Percentiles rank a stretch among this genome's conserved stretches.
Conservation (phyloP, 2,797 vertebrate species). For the Bradypus variegatus region DNA sequence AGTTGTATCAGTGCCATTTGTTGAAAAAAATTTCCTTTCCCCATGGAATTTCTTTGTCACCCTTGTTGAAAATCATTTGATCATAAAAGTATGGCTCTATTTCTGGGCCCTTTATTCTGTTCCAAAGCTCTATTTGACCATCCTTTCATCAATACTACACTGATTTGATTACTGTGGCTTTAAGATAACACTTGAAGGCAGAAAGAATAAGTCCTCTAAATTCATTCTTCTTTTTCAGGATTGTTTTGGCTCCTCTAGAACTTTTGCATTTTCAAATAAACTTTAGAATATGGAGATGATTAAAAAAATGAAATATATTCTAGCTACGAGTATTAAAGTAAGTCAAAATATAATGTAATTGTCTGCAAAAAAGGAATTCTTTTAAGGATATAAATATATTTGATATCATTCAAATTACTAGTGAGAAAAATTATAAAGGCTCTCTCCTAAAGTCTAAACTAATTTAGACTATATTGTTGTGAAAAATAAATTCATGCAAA, state of each 20-base stretch:
- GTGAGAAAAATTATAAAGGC: not conserved
- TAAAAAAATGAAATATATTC: conserved; percentile 12
- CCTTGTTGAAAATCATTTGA: not conserved
- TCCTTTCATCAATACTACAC: not conserved
- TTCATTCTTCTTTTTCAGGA: not conserved
- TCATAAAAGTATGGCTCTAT: not conserved
- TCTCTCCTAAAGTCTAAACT: conserved; percentile 11
- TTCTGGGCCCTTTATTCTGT: not conserved
- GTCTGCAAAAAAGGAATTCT: not conserved
- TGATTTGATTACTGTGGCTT: not conserved
- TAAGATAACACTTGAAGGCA: not conserved
- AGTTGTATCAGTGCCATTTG: not conserved
- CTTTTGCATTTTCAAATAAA: conserved; percentile 12
- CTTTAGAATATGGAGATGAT: conserved; percentile 15
- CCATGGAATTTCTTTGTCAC: not conserved
- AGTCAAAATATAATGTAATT: conserved; percentile 12
- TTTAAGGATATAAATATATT: not conserved
- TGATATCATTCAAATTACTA: conserved; percentile 12
- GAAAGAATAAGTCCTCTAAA: not conserved
- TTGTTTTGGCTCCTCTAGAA: conserved; percentile 13
- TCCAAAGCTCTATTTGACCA: not conserved
- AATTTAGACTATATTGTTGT: conserved; percentile 23
- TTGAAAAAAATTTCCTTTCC: conserved; percentile 15
- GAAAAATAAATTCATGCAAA: conserved; percentile 45
- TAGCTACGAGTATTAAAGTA: conserved; percentile 32